Base-by-base conservation (phyloP, 2,797 vertebrate genomes). In the Pseudomugil tenellus region DNA sequence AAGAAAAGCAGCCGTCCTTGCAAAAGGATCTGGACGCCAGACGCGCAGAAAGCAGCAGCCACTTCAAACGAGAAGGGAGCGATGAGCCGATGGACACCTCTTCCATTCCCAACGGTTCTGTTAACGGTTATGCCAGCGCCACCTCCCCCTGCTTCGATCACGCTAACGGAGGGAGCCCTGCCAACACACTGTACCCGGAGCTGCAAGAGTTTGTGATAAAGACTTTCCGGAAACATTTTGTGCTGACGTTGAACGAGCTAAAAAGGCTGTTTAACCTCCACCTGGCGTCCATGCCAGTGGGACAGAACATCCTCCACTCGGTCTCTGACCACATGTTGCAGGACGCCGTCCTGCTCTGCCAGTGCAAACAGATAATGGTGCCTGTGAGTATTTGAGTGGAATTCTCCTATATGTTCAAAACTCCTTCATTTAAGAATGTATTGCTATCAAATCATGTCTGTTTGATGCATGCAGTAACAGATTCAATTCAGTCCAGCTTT, bases 281-380 rank as follows among this genome's bases (percentile, higher is more conserved):
- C 73, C 88, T 99, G 85, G 98, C 98, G 51, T 95, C 96, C 77
- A 95, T 98, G 82, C 96, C 97, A 23, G 94, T 95, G 0, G 97
- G 96, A 70, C 95, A 95, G 70, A 92, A 84, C 0, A 84, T 95
- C 60, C 96, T 97, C 78, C 95, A 94, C 60, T 95, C 96, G 63
- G 94, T 99, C 86, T 97, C 98, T 0, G 97, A 99, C 92, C 96
- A 95, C 87, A 94, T 96, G 94, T 93, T 99, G 7, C 97, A 98
- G 91, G 97, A 99, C 80, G 94, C 96, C 74, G 95, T 97, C 71
- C 89, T 98, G 91, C 94, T 94, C 62, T 92, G 94, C 89, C 94
- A 94, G 66, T 99, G 97, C 94, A 98, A 94, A 85, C 98, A 99
- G 93, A 98, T 99, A 76, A 90, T 95, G 94, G 98, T 99, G 95